Percentiles rank a stretch among this genome's conserved stretches.
phyloP scores from a whole-genome alignment of 2,888 invertebrate genomes.

The Pocota personata region DNA sequence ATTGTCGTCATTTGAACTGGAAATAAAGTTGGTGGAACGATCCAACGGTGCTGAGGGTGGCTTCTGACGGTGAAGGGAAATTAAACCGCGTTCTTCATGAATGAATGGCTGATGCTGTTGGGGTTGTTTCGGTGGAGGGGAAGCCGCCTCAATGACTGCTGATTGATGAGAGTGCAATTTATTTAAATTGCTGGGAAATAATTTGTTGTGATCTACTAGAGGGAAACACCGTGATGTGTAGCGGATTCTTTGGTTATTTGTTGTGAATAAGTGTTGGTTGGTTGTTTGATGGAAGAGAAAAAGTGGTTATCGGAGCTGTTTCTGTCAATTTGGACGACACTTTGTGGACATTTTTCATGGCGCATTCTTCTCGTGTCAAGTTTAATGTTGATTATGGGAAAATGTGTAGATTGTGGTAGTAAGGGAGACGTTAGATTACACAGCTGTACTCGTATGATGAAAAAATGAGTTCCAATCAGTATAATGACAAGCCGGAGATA shows the following conservation, averaged over 20 bases:
- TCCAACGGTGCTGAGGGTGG: not conserved
- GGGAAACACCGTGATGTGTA: constrained; percentile 1
- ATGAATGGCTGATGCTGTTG: not conserved
- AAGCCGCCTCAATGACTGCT: constrained; percentile 54
- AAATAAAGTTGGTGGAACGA: constrained; percentile 33
- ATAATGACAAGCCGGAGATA: not conserved
- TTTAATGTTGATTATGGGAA: constrained; percentile 25
- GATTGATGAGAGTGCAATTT: constrained; percentile 71
- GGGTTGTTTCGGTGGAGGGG: not conserved
- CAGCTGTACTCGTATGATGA: not conserved
- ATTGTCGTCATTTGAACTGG: constrained; percentile 53
- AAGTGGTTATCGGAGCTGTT: constrained; percentile 33
- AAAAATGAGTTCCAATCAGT: constrained; percentile 20
- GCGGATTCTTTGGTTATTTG: constrained; percentile 8
- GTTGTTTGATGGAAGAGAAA: not conserved
- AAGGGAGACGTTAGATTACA: not conserved
- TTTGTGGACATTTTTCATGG: constrained; percentile 16
- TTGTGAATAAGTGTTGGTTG: not conserved
- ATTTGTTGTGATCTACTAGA: constrained; percentile 41
- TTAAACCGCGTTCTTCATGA: constrained; percentile 18
- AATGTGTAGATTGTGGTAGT: not conserved
- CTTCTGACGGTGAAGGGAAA: not conserved
- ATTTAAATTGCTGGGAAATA: constrained; percentile 65
- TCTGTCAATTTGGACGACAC: constrained; percentile 36
- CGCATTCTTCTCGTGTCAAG: constrained; percentile 17